Conservation (phyloP, 2,888 invertebrate genomes). For the Acleris laterana region DNA sequence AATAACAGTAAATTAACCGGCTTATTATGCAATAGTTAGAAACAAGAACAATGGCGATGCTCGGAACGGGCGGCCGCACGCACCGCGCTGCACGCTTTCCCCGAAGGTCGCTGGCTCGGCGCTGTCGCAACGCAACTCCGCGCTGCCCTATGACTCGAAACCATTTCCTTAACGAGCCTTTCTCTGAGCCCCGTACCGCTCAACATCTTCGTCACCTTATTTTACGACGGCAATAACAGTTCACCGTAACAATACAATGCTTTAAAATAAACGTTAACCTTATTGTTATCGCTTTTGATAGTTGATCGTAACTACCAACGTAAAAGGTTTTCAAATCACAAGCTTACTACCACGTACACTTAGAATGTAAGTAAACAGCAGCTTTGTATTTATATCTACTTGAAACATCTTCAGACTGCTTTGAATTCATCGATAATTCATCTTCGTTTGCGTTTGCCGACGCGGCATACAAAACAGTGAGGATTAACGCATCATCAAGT, state of each 20-base stretch:
- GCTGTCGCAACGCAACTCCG: conserved; percentile 42
- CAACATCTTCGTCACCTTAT: conserved; percentile 34
- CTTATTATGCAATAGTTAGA: conserved; percentile 31
- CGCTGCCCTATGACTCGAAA: conserved; percentile 46
- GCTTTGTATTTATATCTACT: no score
- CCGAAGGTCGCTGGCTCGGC: conserved; percentile 55
- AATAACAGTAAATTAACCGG: conserved; percentile 21
- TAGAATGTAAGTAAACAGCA: background rate
- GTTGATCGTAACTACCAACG: conserved; percentile 7
- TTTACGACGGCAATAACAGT: conserved; percentile 26
- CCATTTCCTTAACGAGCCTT: conserved; percentile 38
- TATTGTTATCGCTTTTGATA: conserved; percentile 26
- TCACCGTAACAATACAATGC: conserved; percentile 20
- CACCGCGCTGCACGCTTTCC: conserved; percentile 56
- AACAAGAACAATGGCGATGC: conserved; percentile 32
- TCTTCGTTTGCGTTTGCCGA: conserved; percentile 44
- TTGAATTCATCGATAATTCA: conserved; percentile 42
- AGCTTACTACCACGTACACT: background rate
- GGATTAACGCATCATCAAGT: conserved; percentile 41
- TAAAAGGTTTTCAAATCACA: conserved; percentile 15
- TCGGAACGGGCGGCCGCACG: conserved; percentile 25
- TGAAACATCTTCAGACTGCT: background rate
- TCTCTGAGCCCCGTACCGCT: conserved; percentile 43
- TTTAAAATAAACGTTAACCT: conserved; percentile 23
- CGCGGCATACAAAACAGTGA: conserved; percentile 38